Percentiles rank a stretch among this genome's conserved stretches.
phyloP scores from a whole-genome alignment of 2,888 invertebrate genomes.

The Polydrusus cervinus region DNA sequence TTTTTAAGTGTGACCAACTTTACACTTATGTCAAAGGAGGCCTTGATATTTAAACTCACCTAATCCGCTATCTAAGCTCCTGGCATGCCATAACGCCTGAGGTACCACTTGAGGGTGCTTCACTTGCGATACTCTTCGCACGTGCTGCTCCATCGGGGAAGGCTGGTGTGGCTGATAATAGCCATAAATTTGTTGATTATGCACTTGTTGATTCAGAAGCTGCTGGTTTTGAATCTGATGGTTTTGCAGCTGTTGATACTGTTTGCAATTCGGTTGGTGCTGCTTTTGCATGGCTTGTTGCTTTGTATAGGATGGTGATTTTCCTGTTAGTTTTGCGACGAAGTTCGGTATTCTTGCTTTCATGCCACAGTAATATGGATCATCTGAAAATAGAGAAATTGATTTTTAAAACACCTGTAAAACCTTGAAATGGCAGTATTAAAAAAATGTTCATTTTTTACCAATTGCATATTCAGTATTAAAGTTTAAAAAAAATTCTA shows the following conservation, averaged over 20 bases:
- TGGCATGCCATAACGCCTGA: slow-evolving; percentile 46
- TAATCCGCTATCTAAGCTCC: slow-evolving; percentile 53
- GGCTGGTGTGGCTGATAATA: slow-evolving; percentile 38
- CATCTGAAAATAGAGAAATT: slow-evolving; percentile 37
- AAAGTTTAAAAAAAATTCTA: too few relatives aligned
- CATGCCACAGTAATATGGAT: slow-evolving; percentile 54
- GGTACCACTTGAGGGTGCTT: slow-evolving; percentile 45
- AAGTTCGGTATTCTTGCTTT: slow-evolving; percentile 53
- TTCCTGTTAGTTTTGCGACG: slow-evolving; percentile 52
- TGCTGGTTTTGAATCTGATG: slow-evolving; percentile 21
- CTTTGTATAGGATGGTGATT: slow-evolving; percentile 30
- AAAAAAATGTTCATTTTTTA: too few relatives aligned
- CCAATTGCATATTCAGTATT: too few relatives aligned
- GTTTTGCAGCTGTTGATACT: slow-evolving; percentile 8
- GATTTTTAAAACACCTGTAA: background rate
- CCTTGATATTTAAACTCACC: slow-evolving; percentile 30
- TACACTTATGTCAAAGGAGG: background rate
- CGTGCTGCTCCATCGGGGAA: slow-evolving; percentile 49
- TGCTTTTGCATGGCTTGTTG: slow-evolving; percentile 16
- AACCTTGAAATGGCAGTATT: background rate
- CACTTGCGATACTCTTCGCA: slow-evolving; percentile 48
- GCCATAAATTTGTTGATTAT: slow-evolving; percentile 33
- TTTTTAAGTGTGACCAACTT: too few relatives aligned
- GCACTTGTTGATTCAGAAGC: background rate
- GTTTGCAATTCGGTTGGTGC: slow-evolving; percentile 25